Evolutionary conservation across 2,797 vertebrate genomes (phyloP), one percentile per base, ranked within the genome.

Genomic region (Sylvilagus floridanus): DNA sequence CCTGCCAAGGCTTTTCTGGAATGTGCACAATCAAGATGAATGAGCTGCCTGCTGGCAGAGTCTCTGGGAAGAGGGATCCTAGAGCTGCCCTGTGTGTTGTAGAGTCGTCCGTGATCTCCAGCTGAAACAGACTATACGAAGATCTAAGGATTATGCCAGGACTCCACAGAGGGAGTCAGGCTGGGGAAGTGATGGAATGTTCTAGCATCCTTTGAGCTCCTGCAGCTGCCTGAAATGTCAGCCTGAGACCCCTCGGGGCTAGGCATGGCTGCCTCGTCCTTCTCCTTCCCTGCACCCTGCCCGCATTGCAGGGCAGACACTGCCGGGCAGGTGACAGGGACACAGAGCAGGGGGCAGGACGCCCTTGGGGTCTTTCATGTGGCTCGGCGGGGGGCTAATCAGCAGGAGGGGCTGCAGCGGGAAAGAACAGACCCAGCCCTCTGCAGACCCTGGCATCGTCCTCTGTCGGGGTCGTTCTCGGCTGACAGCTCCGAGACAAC

Each of bases 1-100:
- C 10, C 69, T 60, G 35, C 76, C 60, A 16, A 16, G 21, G 5
- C 42, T 82, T 87, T 94, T 90, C 72, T 93, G 83, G 78, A 95
- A 84, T 37, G 7, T 2, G 60, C 35, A 21, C 71, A 28, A 65
- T 71, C 54, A 84, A 91, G 82, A 82, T 11, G 69, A 94, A 90
- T 30, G 85, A 66, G 60, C 35, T 54, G 77, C 63, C 88, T 47
- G 68, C 85, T 57, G 37, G 69, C 86, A 52, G 10, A 14, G 3
- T 47, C 75, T 26, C 57, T 14, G 3, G 68, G 73, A 68, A 92
- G 54, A 35, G 16, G 57, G 21, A 24, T 57, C 76, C 75, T 91
- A 37, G 52, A 62, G 7, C 60, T 76, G 7, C 35, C 63, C 26
- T 90, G 42, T 13, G 26, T 16, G 69, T 69, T 28, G 66, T 47